A percentile compares a stretch with the other conserved stretches of the same genome.
phyloP scores from a whole-genome alignment of 1,140 invertebrate genomes.

The Drosophila bocqueti region DNA sequence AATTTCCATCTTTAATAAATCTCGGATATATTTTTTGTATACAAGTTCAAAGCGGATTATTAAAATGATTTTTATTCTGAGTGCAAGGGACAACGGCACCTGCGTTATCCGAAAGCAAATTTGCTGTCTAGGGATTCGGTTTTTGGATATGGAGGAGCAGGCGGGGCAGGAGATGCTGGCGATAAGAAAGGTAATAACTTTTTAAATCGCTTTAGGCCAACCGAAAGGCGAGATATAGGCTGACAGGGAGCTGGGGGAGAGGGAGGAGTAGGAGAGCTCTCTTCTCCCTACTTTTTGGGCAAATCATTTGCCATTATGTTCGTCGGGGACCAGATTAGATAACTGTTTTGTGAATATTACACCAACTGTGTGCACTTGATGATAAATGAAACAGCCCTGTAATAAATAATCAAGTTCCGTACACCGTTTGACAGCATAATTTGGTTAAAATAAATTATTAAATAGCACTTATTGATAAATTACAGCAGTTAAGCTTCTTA shows the following conservation, averaged over 20 bases:
- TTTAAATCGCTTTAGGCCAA: constrained; percentile 70
- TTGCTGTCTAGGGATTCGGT: constrained; percentile 65
- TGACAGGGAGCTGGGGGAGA: background rate
- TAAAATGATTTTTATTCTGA: background rate
- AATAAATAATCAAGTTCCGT: constrained; percentile 28
- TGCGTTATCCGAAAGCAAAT: constrained; percentile 42
- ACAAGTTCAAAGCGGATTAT: background rate
- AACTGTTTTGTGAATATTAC: constrained; percentile 35
- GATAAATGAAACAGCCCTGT: constrained; percentile 28
- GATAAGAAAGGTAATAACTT: constrained; percentile 80
- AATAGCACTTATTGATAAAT: background rate
- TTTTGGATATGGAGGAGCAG: constrained; percentile 46
- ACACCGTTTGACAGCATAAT: constrained; percentile 5
- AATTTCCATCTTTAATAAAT: too few relatives aligned
- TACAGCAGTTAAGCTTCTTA: background rate
- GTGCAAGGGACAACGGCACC: constrained; percentile 11
- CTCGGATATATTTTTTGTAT: background rate
- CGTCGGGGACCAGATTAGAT: constrained; percentile 48
- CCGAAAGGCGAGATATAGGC: constrained; percentile 8
- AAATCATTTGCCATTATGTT: constrained; percentile 69
- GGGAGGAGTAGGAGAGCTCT: background rate
- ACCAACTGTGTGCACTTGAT: constrained; percentile 22
- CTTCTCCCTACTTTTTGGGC: constrained; percentile 18
- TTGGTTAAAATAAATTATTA: background rate
- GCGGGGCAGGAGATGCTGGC: constrained; percentile 29